Evolutionary conservation across 2,113 vertebrate genomes (phyloP).

Genomic region (Gavia stellata): DNA sequence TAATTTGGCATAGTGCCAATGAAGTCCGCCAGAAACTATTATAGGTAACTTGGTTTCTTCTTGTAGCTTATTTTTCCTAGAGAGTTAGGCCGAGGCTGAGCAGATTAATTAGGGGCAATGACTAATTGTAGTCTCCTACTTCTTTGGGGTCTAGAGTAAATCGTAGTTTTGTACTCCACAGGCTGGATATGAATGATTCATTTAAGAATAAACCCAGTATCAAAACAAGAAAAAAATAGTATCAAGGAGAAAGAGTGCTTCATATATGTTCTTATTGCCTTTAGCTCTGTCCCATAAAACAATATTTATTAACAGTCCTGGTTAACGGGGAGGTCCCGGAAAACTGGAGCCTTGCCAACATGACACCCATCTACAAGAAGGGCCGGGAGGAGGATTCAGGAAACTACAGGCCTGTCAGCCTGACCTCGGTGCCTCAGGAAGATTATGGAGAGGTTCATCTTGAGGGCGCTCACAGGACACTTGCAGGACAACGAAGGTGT

Average conservation of each 20-base stretch:
- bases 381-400: no score
- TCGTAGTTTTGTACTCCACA: neutral
- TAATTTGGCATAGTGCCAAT: neutral
- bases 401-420: no score
- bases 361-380: no score
- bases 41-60: neutral
- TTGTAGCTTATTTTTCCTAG: neutral
- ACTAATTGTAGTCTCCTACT: neutral
- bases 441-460: no score
- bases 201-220: neutral
- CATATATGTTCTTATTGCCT: neutral
- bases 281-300: neutral
- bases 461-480: no score
- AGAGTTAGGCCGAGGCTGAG: neutral
- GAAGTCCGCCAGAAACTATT: neutral
- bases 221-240: neutral
- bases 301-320: no score
- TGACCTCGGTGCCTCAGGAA: no score
- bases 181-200: neutral
- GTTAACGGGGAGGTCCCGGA: no score
- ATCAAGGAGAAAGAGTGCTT: neutral
- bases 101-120: neutral
- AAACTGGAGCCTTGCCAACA: no score
- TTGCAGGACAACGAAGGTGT: no score
- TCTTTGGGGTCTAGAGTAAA: neutral